A percentile compares a stretch with the other conserved stretches of the same genome.
Conservation (phyloP, 2,113 vertebrate species). For the Clarias magur region DNA sequence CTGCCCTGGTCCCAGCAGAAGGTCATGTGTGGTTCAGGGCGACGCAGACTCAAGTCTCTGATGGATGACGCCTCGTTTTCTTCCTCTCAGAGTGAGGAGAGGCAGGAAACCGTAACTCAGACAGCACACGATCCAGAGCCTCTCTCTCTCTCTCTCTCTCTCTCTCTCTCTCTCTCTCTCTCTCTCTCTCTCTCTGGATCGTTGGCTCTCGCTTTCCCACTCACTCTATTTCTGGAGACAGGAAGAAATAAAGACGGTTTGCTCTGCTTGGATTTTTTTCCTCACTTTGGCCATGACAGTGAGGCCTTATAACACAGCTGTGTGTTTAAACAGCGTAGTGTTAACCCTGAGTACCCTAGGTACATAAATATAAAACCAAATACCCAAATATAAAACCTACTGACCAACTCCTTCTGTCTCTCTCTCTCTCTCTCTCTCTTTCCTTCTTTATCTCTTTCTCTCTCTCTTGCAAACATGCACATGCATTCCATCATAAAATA, state of each 20-base stretch:
- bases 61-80: constrained; percentile 27
- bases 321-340: constrained; percentile 16
- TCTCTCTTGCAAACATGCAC: constrained; percentile 18
- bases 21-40: constrained; percentile 45
- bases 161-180: constrained; percentile 18
- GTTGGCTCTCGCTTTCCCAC: constrained; percentile 26
- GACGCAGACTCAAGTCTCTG: constrained; percentile 28
- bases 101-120: constrained; percentile 48
- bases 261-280: constrained; percentile 37
- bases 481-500: constrained; percentile 10
- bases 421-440: neutral
- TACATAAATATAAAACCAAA: neutral
- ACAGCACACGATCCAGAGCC: constrained; percentile 32
- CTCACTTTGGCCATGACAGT: constrained; percentile 38
- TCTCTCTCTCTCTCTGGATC: constrained; percentile 3
- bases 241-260: constrained; percentile 63
- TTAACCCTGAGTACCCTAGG: constrained; percentile 8
- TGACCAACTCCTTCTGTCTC: neutral
- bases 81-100: constrained; percentile 24
- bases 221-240: constrained; percentile 61
- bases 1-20: constrained; percentile 16
- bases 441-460: neutral
- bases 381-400: neutral
- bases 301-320: constrained; percentile 27
- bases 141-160: constrained; percentile 14